Conservation (phyloP, 2,113 vertebrate species). For the Rallus limicola region DNA sequence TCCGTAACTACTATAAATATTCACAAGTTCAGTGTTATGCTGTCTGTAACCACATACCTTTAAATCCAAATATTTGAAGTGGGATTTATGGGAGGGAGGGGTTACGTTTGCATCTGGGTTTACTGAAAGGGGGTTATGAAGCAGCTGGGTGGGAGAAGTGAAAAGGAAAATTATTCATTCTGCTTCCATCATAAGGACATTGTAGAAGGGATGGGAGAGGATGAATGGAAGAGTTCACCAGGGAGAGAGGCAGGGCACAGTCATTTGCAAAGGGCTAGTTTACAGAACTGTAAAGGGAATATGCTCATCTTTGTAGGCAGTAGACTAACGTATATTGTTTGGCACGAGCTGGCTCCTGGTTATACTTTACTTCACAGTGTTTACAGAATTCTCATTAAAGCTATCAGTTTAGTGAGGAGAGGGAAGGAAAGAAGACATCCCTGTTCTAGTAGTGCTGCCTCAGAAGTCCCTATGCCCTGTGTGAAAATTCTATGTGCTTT, state of each 20-base stretch:
- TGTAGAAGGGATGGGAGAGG: neutral
- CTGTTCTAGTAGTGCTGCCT: neutral
- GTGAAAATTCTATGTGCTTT: neutral
- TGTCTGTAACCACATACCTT: neutral
- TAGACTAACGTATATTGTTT: neutral
- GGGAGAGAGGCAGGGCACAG: neutral
- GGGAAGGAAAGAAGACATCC: neutral
- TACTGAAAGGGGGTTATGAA: neutral
- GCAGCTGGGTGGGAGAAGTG: neutral
- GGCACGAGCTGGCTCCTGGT: neutral
- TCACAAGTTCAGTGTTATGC: neutral
- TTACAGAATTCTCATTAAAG: neutral
- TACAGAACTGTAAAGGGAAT: neutral
- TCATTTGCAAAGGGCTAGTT: neutral
- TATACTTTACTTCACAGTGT: neutral
- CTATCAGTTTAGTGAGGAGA: neutral
- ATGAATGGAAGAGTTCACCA: neutral
- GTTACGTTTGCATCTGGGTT: neutral
- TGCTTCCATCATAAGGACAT: neutral
- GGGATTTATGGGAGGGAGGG: neutral
- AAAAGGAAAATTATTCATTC: neutral
- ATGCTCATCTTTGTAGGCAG: neutral
- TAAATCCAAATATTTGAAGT: neutral
- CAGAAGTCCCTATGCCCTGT: neutral
- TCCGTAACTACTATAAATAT: slow-evolving; percentile 25